Evolutionary conservation across 2,113 vertebrate species (phyloP), one percentile per base, ranked within the genome.

Genomic region (Leptocoma aspasia): DNA sequence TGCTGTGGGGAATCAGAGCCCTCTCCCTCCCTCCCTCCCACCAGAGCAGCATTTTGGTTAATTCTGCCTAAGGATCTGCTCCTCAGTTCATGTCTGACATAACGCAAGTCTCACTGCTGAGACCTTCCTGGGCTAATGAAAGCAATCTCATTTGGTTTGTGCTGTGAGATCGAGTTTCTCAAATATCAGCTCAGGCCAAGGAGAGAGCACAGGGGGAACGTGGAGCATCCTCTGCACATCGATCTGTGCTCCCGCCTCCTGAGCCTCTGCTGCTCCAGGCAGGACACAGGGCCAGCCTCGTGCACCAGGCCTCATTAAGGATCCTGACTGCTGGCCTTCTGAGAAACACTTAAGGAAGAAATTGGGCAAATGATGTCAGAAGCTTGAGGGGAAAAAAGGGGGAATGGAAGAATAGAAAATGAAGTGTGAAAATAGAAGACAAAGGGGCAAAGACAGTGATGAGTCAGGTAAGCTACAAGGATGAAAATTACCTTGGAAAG

Each of bases 331-430:
- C 37, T 13, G 1, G 13, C 23, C 89, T 76, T 71, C 27, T 3
- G 49, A 76, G 72, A 53, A 91, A 65, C 8, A 41, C 37, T 65
- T 65, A 65, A 53, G 64, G 45, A 77, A 91, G 68, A 35, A 86
- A 83, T 45, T 83, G 50, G 59, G 42, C n/a, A 73, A 92, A 73
- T 66, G 45, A 42, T 50, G 56, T 73, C 91, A 94, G 64, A 88
- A 78, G 54, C 66, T 86, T 31, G 35, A 86, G 61, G 45, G 6
- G 2, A 57, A 54, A 47, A 69, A 31, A 14, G 7, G 1, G 16
- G 7, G 21, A 90, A 90, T 47, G 41, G 49, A 92, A 50, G 91
- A 89, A 63, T 24, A 91, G 89, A 91, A 92, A 94, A 86, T 70
- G 31, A 94, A 89, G 72, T 61, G 60, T 54, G 52, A 82, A 91